Evolutionary conservation across 2,888 invertebrate species (phyloP).

Genomic region (Drosophila mimetica): DNA sequence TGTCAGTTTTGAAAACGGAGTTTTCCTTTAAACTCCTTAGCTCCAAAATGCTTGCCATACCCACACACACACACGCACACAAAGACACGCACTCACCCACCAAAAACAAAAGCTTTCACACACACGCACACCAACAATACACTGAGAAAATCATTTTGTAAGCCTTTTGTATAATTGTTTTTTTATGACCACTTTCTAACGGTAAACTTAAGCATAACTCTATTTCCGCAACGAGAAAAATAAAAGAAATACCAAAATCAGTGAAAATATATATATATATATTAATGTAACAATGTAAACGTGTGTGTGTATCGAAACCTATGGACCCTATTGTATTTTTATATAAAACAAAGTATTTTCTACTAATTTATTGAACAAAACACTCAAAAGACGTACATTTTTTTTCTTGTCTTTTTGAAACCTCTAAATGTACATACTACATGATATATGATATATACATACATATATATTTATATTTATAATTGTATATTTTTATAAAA

Average conservation of each 20-base stretch:
- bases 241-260: conserved; percentile 11
- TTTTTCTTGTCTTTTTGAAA: conserved; percentile 49
- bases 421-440: conserved; percentile 59
- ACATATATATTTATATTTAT: conserved; percentile 51
- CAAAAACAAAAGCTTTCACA: conserved; percentile 22
- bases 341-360: conserved; percentile 64
- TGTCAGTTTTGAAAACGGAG: no score
- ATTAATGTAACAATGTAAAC: conserved; percentile 23
- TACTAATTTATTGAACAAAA: conserved; percentile 62
- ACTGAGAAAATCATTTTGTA: conserved; percentile 21
- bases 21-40: no score
- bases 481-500: conserved; percentile 59
- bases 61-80: conserved; percentile 17
- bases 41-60: conserved; percentile 38
- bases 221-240: conserved; percentile 13
- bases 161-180: conserved; percentile 25
- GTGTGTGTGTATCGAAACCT: conserved; percentile 56
- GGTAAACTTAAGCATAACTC: conserved; percentile 17
- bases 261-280: conserved; percentile 21
- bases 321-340: conserved; percentile 77
- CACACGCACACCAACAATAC: background rate
- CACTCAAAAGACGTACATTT: conserved; percentile 23
- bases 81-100: conserved; percentile 10
- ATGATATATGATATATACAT: conserved; percentile 39
- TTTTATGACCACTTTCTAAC: conserved; percentile 13